Evolutionary conservation across 2,888 invertebrate genomes (phyloP), one percentile per base, ranked within the genome.

Genomic region (Meandrusa payeni): DNA sequence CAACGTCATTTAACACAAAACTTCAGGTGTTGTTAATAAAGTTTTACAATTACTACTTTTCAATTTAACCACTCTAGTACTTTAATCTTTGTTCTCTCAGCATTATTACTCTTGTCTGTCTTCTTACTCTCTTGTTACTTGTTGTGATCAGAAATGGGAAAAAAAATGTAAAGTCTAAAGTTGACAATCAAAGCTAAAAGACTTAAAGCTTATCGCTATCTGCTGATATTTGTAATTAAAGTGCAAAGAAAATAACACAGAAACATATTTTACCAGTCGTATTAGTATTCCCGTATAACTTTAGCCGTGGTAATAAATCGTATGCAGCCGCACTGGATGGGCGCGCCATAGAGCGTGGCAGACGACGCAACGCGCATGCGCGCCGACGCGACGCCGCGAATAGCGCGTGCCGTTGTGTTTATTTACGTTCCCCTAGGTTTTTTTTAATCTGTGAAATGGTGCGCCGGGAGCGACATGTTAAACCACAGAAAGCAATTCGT

Each of bases 351-450:
- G 37, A 43, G 37, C 31, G 28, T 41, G 15, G 7, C 41, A 4
- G 23, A 20, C 11, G 22, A 45, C 33, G 41, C 31, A 23, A 52
- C 64, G 62, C 64, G 65, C 66, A 64, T 64, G 77, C 80, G 77
- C 71, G 62, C 58, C 55, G 49, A 44, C 32, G 40, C 40, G 40
- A 33, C 51, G 70, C 72, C 63, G 59, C 75, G 77, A 81, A 83
- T 83, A 82, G 80, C 78, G 65, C 70, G 66, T 70, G 70, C 59
- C 59, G 57, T 15, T 56, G 46, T 63, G 60, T 75, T 73, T 78
- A 80, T 77, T 77, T 77, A 72, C 61, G 63, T 70, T 73, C 72
- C 76, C 76, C 69, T 63, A 63, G 55, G n/a, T n/a, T 59, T 67
- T 64, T 66, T 70, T 59, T 50, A 59, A 64, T 61, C 58, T 62